phyloP scores from a whole-genome alignment of 1,140 invertebrate species.

The Zaprionus taronus region DNA sequence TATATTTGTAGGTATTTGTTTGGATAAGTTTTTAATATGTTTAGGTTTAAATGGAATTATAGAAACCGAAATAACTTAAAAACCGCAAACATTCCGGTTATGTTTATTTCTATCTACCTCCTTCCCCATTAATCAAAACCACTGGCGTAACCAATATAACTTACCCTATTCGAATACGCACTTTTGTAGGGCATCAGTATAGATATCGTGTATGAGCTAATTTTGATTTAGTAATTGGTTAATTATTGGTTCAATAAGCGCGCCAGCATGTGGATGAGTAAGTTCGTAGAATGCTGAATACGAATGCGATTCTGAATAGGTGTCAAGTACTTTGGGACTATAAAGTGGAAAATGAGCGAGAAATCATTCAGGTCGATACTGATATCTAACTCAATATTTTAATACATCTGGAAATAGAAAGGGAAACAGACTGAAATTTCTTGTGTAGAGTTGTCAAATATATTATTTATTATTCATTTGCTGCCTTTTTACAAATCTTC shows the following conservation, averaged over 20 bases:
- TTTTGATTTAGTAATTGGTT: conserved; percentile 45
- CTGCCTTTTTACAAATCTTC: conserved; percentile 62
- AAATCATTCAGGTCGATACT: not conserved
- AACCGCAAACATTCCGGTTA: not conserved
- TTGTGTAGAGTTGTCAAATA: conserved; percentile 54
- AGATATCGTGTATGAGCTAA: not conserved
- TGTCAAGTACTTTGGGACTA: conserved; percentile 7
- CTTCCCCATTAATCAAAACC: not conserved
- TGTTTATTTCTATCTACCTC: too few relatives aligned
- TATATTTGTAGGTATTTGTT: too few relatives aligned
- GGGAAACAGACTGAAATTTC: not conserved
- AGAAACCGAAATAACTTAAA: not conserved
- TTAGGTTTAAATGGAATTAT: too few relatives aligned
- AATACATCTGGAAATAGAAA: not conserved
- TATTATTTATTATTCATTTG: conserved; percentile 75
- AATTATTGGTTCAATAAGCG: conserved; percentile 28
- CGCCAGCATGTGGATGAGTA: not conserved
- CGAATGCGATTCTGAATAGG: conserved; percentile 1
- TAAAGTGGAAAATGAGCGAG: not conserved
- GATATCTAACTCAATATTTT: not conserved
- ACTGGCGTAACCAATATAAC: conserved; percentile 2
- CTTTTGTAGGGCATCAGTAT: not conserved
- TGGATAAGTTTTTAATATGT: too few relatives aligned
- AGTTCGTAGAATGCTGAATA: not conserved
- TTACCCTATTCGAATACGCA: not conserved